Evolutionary conservation across 2,113 vertebrate species (phyloP).

Genomic region (Rhea americana): DNA sequence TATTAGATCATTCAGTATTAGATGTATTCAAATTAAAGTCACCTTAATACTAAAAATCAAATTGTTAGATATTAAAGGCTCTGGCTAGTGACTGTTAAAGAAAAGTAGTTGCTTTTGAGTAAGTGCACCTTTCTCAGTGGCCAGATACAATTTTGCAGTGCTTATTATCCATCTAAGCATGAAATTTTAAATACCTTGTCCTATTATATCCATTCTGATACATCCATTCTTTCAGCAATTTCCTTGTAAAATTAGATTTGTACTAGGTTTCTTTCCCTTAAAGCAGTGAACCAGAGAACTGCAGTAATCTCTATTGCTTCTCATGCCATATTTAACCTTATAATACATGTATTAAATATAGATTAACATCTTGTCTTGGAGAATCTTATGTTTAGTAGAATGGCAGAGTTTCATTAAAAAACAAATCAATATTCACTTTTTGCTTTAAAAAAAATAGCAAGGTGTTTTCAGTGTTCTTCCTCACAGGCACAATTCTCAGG

Average conservation of each 20-base stretch:
- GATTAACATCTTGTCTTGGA: conserved; percentile 74
- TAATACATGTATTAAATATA: conserved; percentile 70
- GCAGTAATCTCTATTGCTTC: conserved; percentile 66
- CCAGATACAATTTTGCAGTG: conserved; percentile 69
- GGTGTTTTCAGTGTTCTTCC: conserved; percentile 3
- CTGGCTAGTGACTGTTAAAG: conserved; percentile 68
- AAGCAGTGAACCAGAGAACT: conserved; percentile 72
- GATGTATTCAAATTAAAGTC: conserved; percentile 69
- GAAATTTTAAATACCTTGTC: conserved; percentile 78
- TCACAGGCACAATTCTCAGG: not conserved
- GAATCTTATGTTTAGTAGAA: conserved; percentile 61
- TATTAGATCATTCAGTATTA: conserved; percentile 50
- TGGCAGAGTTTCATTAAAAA: conserved; percentile 58
- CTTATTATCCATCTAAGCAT: conserved; percentile 76
- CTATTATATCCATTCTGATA: conserved; percentile 72
- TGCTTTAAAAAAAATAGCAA: conserved; percentile 40
- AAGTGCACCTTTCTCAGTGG: conserved; percentile 66
- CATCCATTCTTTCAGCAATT: conserved; percentile 75
- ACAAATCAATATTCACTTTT: conserved; percentile 58
- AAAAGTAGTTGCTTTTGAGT: conserved; percentile 49
- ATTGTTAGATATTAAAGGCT: conserved; percentile 61
- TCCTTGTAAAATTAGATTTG: conserved; percentile 80
- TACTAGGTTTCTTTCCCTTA: conserved; percentile 56
- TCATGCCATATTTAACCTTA: conserved; percentile 75
- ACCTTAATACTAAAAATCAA: conserved; percentile 78